Conservation (phyloP, 2,888 invertebrate species). For the Lasioglossum villosulum region DNA sequence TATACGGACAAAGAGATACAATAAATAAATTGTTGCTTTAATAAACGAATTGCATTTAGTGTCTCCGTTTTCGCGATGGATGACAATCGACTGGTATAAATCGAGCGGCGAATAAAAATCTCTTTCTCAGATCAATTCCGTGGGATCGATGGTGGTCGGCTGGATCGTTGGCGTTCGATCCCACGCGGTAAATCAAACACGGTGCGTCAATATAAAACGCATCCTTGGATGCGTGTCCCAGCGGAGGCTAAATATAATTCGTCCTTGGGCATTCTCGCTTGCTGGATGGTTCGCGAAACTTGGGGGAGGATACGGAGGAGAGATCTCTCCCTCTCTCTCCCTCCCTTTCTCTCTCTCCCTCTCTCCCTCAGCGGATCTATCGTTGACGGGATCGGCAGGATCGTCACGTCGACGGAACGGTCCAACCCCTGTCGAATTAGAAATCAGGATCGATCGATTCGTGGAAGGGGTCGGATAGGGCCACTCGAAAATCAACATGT, state of each 20-base stretch:
- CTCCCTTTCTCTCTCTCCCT: background rate
- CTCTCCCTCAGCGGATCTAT: slow-evolving; percentile 30
- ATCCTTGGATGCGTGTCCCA: slow-evolving; percentile 56
- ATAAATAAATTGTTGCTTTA: background rate
- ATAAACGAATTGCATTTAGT: too few relatives aligned
- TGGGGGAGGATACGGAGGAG: slow-evolving; percentile 17
- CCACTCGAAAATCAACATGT: slow-evolving; percentile 74
- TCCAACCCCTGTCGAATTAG: slow-evolving; percentile 72
- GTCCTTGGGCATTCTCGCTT: slow-evolving; percentile 60
- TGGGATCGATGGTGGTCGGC: background rate
- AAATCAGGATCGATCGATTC: slow-evolving; percentile 75
- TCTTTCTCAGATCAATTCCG: background rate
- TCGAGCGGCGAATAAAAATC: background rate
- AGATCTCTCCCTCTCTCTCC: slow-evolving; percentile 11
- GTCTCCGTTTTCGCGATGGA: background rate
- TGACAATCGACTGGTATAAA: background rate
- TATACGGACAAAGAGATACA: background rate
- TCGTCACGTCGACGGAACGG: slow-evolving; percentile 67
- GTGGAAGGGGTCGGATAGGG: slow-evolving; percentile 70
- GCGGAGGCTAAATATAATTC: slow-evolving; percentile 68
- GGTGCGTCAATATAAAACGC: slow-evolving; percentile 60
- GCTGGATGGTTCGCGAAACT: slow-evolving; percentile 22
- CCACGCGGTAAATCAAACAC: slow-evolving; percentile 46
- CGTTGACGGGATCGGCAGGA: slow-evolving; percentile 63
- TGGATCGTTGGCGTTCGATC: background rate